Evolutionary conservation across 30 jellyfish, hydroid and myxozoan genomes (phyloP).

Genomic region (Rhopilema esculentum): DNA sequence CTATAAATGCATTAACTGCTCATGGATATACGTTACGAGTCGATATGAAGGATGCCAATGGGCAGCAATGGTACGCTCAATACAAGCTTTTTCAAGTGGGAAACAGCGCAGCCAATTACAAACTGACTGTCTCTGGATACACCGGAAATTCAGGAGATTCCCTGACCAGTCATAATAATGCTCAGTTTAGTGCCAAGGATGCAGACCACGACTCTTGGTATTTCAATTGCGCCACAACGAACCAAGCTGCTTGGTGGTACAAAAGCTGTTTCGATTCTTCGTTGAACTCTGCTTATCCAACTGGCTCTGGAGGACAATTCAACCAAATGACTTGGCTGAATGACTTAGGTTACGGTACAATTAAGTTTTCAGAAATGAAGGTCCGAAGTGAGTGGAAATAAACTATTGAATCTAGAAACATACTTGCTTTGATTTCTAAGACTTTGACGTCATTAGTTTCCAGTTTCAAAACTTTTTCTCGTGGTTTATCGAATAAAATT

Average conservation of each 20-base stretch:
- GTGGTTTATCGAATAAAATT: too few species aligned
- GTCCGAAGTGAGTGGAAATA: constrained; percentile 17
- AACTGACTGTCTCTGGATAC: constrained; percentile 13
- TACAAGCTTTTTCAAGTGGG: constrained; percentile 7
- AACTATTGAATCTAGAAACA: too few species aligned
- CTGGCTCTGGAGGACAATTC: neutral
- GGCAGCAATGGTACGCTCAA: constrained; percentile 20
- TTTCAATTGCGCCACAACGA: neutral
- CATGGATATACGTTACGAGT: neutral
- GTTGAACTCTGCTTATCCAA: constrained; percentile 1
- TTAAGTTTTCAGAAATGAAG: constrained; percentile 37
- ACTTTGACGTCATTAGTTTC: too few species aligned
- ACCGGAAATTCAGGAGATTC: constrained; percentile 36
- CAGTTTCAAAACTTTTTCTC: too few species aligned
- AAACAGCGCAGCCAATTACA: neutral
- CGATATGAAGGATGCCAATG: constrained; percentile 15
- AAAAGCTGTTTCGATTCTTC: neutral
- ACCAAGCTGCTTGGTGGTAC: constrained; percentile 52
- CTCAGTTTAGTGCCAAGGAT: constrained; percentile 15
- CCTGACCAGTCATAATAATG: neutral
- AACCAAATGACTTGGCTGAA: constrained; percentile 6
- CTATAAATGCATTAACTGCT: constrained; percentile 5
- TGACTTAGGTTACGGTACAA: neutral
- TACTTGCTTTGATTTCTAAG: too few species aligned
- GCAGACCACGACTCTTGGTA: neutral